These are phyloP conservation scores for Indicator indicator DNA, from an alignment of 2,113 vertebrate genomes.

Conservation along the genomic window DNA sequence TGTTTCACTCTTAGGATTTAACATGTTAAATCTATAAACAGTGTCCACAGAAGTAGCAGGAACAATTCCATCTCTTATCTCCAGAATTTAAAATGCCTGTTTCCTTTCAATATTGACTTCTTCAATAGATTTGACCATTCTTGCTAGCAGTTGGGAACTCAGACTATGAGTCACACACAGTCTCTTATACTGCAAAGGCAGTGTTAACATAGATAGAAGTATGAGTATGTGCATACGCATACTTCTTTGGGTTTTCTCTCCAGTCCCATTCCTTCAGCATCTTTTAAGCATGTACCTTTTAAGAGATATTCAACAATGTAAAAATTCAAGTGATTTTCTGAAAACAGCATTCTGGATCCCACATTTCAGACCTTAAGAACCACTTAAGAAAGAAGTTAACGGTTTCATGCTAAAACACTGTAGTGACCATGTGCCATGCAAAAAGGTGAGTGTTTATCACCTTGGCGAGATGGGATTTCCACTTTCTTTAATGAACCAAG, in stretches of 20 bases:
- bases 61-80: neutral
- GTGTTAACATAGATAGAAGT: neutral
- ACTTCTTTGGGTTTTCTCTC: neutral
- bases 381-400: neutral
- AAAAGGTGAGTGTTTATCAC: conserved; percentile 57
- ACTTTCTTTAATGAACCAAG: conserved; percentile 50
- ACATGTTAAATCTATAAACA: conserved; percentile 1
- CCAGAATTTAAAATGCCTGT: neutral
- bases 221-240: neutral
- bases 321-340: neutral
- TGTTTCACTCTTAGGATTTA: neutral
- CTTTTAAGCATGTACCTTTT: neutral
- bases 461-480: conserved; percentile 55
- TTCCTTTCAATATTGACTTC: neutral
- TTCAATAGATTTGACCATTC: neutral
- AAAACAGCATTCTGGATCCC: neutral
- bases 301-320: neutral
- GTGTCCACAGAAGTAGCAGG: neutral
- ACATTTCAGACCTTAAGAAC: neutral
- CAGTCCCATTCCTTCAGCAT: neutral
- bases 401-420: neutral
- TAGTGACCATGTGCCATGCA: neutral
- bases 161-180: neutral
- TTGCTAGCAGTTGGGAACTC: neutral
- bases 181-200: neutral